Base-by-base conservation (phyloP, 2,797 vertebrate genomes). In the Neosalanx taihuensis region DNA sequence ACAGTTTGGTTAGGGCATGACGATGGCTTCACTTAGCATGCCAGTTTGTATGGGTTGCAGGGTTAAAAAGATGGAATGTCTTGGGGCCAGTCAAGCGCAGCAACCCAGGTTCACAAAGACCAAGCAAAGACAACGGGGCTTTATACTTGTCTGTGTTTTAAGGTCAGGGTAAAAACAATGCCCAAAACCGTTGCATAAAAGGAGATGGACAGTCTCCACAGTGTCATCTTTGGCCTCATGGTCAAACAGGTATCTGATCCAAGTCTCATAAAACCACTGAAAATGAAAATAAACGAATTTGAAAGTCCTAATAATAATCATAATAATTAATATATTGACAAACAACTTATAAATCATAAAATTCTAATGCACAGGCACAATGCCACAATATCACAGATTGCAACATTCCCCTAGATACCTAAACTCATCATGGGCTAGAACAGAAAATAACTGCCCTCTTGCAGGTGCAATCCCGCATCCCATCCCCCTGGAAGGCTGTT, bases 31-130 rank as follows among this genome's bases (percentile, higher is more conserved):
- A 90, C 96, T 95, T 95, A 97, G 94, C 93, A 92, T 93, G 92
- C 92, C 92, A 91, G 95, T 96, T 96, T 94, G 93, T 88, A 93
- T 94, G 93, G 94, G 94, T 95, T 94, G 94, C 85, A 90, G 95
- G 95, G 95, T 98, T 97, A 96, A 89, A 97, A 94, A 95, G 92
- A 93, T 91, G 94, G 94, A 96, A 98, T 98, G 93, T 95, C 95
- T 90, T 90, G 84, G 89, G 92, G 92, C 90, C 93, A 96, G 94
- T 94, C 92, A 94, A 95, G 95, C 96, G 93, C 94, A 93, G 93
- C 94, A 94, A 56, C 17, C 51, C 51, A 56, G 51, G 51, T 95
- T 96, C 95, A 96, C 94, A 95, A 90, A 90, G 90, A 91, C 91
- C 94, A 92, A 93, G 94, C 92, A 92, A 87, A 90, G 94, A 96